Evolutionary conservation across 2,888 invertebrate species (phyloP).

Genomic region (Plebejus melissa): DNA sequence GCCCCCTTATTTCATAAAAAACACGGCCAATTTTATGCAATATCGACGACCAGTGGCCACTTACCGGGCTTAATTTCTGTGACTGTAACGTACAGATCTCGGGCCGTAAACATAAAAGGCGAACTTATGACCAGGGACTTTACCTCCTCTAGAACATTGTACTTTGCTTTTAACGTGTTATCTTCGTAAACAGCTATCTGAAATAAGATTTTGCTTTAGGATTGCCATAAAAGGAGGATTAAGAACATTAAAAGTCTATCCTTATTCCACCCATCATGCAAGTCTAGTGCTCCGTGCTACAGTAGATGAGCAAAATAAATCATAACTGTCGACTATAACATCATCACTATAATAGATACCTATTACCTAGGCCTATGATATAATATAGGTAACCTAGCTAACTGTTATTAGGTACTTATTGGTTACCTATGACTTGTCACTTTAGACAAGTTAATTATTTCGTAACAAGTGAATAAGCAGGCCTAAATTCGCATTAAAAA

Average conservation of each 20-base stretch:
- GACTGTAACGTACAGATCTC: constrained; percentile 80
- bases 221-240: background rate
- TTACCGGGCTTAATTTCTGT: constrained; percentile 79
- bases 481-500: background rate
- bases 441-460: background rate
- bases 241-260: too few species aligned
- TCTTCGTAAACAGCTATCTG: constrained; percentile 79
- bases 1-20: too few species aligned
- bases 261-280: too few species aligned
- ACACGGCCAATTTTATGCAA: too few species aligned
- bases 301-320: too few species aligned
- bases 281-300: too few species aligned
- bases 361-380: too few species aligned
- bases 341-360: too few species aligned
- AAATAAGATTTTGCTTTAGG: constrained; percentile 9
- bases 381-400: too few species aligned
- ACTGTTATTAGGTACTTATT: too few species aligned
- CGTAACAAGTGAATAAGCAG: background rate
- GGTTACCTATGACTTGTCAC: background rate
- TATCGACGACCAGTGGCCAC: constrained; percentile 28
- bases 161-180: constrained; percentile 67
- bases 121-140: constrained; percentile 78
- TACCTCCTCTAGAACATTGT: constrained; percentile 81
- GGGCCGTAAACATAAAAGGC: constrained; percentile 78
- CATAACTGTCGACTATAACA: too few species aligned